phyloP scores from a whole-genome alignment of 2,113 vertebrate species.

The Brevimyrus niger region DNA sequence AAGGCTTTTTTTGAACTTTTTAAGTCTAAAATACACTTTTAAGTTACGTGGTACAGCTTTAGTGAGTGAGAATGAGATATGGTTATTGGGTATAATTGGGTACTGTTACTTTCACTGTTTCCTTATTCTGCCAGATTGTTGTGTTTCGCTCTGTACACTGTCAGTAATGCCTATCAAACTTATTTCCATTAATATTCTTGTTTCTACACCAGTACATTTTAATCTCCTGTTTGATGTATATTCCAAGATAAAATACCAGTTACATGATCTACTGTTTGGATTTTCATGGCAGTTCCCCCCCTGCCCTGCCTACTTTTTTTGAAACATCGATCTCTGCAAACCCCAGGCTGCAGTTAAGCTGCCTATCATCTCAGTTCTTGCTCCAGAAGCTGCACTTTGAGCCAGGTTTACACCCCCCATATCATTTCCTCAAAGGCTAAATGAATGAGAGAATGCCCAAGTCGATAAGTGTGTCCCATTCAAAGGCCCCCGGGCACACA shows the following conservation, averaged over 20 bases:
- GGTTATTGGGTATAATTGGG: neutral
- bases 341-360: neutral
- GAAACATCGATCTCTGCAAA: neutral
- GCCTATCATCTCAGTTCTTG: neutral
- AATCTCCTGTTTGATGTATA: neutral
- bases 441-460: slow-evolving; percentile 15
- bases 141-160: neutral
- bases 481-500: slow-evolving; percentile 4
- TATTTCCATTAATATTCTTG: neutral
- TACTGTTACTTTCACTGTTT: neutral
- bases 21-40: neutral
- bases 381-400: neutral
- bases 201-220: neutral
- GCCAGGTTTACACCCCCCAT: neutral
- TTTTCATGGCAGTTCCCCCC: neutral
- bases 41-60: neutral
- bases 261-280: neutral
- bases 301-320: neutral
- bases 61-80: neutral
- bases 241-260: neutral
- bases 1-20: neutral
- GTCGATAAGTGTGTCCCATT: slow-evolving; percentile 31
- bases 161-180: neutral
- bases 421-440: neutral
- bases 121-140: neutral